Conservation (phyloP, 2,797 vertebrate species). For the Erpetoichthys calabaricus region DNA sequence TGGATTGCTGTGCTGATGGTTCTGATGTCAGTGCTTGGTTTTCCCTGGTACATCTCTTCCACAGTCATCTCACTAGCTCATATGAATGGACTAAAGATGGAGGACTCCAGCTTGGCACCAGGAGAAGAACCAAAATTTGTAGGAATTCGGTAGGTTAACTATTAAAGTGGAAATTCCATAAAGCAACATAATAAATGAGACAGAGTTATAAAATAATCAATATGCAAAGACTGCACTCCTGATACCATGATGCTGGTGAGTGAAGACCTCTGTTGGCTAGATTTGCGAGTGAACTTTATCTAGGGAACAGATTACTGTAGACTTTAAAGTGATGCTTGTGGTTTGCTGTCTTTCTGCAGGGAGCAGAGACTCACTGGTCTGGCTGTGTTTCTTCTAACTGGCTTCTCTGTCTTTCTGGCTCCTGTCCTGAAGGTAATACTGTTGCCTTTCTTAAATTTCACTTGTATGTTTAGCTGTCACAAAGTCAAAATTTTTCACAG, state of each 20-base stretch:
- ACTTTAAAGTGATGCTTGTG: too few relatives aligned
- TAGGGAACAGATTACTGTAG: too few relatives aligned
- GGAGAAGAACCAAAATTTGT: slow-evolving; percentile 44
- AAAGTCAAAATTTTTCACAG: not conserved
- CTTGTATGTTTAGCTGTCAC: not conserved
- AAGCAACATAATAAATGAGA: too few relatives aligned
- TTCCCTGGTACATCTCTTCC: slow-evolving; percentile 58
- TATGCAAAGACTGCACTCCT: too few relatives aligned
- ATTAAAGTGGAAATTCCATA: too few relatives aligned
- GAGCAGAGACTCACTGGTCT: slow-evolving; percentile 57
- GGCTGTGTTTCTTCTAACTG: slow-evolving; percentile 47
- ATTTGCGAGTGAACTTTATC: too few relatives aligned
- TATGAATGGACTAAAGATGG: slow-evolving; percentile 56
- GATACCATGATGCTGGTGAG: too few relatives aligned
- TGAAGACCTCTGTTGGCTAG: too few relatives aligned
- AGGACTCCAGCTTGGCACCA: slow-evolving; percentile 33
- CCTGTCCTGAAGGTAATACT: slow-evolving; percentile 49
- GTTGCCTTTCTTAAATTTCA: not conserved
- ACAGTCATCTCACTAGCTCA: slow-evolving; percentile 59
- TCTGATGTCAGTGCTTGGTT: slow-evolving; percentile 37
- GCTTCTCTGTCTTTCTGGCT: slow-evolving; percentile 49
- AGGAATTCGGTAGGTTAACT: slow-evolving; percentile 45
- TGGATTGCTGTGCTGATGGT: slow-evolving; percentile 50
- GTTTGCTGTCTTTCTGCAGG: slow-evolving; percentile 22
- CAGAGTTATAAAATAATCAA: too few relatives aligned